phyloP scores from a whole-genome alignment of 2,888 invertebrate species.

The Cylindroiulus punctatus region DNA sequence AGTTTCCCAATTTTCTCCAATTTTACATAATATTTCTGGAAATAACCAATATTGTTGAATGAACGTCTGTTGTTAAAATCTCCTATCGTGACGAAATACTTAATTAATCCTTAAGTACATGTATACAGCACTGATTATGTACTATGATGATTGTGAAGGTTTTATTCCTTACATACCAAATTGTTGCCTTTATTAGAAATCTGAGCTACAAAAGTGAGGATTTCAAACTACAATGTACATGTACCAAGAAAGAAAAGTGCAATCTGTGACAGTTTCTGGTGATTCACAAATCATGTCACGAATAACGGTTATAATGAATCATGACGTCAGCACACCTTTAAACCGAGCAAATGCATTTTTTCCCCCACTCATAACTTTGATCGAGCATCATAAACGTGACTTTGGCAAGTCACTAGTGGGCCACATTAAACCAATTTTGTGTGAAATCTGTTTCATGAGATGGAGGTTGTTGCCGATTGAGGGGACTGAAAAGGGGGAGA shows the following conservation, averaged over 20 bases:
- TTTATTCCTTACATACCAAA: too few relatives aligned
- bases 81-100: too few relatives aligned
- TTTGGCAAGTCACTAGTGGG: constrained; percentile 13
- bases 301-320: neutral
- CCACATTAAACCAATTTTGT: constrained; percentile 26
- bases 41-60: too few relatives aligned
- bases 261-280: neutral
- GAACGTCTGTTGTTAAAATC: too few relatives aligned
- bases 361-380: constrained; percentile 6
- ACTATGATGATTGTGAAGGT: too few relatives aligned
- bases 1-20: too few relatives aligned
- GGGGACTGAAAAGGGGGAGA: constrained; percentile 19
- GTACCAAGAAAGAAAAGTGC: neutral
- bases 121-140: too few relatives aligned
- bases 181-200: too few relatives aligned
- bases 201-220: too few relatives aligned
- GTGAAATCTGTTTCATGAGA: constrained; percentile 17
- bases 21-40: too few relatives aligned
- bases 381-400: constrained; percentile 12
- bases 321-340: constrained; percentile 15
- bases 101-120: too few relatives aligned
- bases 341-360: constrained; percentile 13
- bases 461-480: constrained; percentile 16
- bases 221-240: too few relatives aligned
- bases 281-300: neutral